phyloP scores from a whole-genome alignment of 1,140 invertebrate species.

The Rhagoletis pomonella region DNA sequence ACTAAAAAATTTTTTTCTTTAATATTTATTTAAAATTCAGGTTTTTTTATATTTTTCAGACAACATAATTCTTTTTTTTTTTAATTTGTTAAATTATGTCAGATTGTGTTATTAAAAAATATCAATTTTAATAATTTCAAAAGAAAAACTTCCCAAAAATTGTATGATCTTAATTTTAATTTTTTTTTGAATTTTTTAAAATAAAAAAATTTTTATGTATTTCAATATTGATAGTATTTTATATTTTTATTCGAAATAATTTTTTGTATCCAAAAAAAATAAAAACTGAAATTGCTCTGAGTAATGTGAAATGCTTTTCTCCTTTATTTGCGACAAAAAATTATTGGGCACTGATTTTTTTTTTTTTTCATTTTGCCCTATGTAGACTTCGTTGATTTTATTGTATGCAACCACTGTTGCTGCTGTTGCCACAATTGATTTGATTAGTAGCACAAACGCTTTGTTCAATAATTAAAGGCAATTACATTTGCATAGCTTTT shows the following conservation, averaged over 20 bases:
- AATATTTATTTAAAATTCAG: too few relatives aligned
- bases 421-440: conserved; percentile 41
- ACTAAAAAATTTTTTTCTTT: too few relatives aligned
- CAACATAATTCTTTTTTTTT: too few relatives aligned
- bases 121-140: too few relatives aligned
- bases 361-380: not conserved
- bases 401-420: conserved; percentile 10
- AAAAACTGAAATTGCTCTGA: not conserved
- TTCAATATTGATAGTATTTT: not conserved
- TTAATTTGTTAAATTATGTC: too few relatives aligned
- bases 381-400: not conserved
- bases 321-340: not conserved
- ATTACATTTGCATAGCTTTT: conserved; percentile 5
- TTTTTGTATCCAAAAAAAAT: not conserved
- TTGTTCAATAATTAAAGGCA: conserved; percentile 34
- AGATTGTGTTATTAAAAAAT: too few relatives aligned
- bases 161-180: too few relatives aligned
- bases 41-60: too few relatives aligned
- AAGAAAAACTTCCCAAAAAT: too few relatives aligned
- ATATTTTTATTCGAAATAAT: not conserved
- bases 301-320: too few relatives aligned
- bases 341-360: not conserved
- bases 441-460: conserved; percentile 5
- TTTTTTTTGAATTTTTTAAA: too few relatives aligned
- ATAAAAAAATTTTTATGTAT: too few relatives aligned